Evolutionary conservation across 2,113 vertebrate genomes (phyloP).

Genomic region (Odobenus rosmarus): DNA sequence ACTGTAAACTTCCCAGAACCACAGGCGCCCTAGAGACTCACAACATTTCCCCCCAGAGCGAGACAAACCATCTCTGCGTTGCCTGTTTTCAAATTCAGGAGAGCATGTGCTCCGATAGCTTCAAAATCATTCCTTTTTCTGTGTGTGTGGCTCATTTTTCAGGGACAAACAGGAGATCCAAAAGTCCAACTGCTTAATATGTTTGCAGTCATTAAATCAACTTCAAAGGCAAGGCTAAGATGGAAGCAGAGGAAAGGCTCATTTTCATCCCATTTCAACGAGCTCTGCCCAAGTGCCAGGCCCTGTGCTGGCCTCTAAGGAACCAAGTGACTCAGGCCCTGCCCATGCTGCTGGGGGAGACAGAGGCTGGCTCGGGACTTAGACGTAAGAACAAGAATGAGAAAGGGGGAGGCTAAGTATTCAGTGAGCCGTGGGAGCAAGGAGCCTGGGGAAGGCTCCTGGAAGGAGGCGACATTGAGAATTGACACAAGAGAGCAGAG

Average conservation of each 20-base stretch:
- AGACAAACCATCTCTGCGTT: not conserved
- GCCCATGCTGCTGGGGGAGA: not conserved
- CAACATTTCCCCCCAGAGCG: not conserved
- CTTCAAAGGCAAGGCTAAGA: not conserved
- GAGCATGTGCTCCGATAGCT: not conserved
- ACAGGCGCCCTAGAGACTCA: not conserved
- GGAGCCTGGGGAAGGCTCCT: not conserved
- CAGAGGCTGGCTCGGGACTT: not conserved
- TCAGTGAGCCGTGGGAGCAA: not conserved
- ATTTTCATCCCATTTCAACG: not conserved
- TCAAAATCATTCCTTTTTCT: not conserved
- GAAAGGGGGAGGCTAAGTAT: not conserved
- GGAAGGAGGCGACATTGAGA: not conserved
- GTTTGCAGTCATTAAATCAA: not conserved
- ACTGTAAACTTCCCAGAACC: not conserved
- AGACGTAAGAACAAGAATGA: not conserved
- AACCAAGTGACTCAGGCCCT: not conserved
- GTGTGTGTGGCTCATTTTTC: not conserved
- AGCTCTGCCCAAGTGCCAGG: not conserved
- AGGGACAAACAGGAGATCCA: not conserved
- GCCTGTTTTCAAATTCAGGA: not conserved
- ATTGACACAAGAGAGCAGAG: not conserved
- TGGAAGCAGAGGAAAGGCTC: not conserved
- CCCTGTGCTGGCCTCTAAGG: not conserved
- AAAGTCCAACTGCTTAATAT: not conserved